Base-by-base conservation (phyloP, 2,113 vertebrate species). In the Sialia sialis region DNA sequence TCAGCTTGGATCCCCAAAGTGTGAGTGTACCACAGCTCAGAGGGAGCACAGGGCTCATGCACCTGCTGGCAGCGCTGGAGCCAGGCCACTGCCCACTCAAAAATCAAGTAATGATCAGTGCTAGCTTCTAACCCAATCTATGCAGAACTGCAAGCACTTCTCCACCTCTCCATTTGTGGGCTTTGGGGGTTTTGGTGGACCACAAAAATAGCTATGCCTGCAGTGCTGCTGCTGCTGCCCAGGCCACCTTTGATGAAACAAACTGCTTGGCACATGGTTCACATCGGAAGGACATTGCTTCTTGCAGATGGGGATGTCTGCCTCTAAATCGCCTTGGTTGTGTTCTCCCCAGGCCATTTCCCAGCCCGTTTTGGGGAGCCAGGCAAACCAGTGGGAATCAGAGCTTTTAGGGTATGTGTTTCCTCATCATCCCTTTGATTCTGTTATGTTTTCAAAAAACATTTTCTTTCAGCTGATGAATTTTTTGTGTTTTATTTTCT, bases 11-110 rank as follows among this genome's bases (percentile, higher is more conserved):
- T 44, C 13, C 38, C 49, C 4, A 4, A 79, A 51, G 26, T 21
- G 44, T 11, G 36, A 10, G 48, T n/a, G 29, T 29, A 29, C 17
- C 23, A 18, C 30, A 69, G 46, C 32, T 87, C 36, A 8, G 56
- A 72, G 63, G 38, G 34, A 66, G n/a, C 0, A 0, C 20, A n/a
- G 54, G n/a, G 30, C 11, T 69, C 44, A 5, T 0, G 3, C 39
- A 44, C 13, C 19, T 62, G 3, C 49, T 48, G 62, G 48, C 52
- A 46, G 39, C 23, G 39, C 52, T 86, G 63, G 20, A 39, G 48
- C 36, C 9, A 30, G 32, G 36, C 10, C 26, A 19, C 29, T 39
- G 30, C 29, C 36, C 23, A 4, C 55, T 41, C 27, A 52, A 46
- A 91, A 77, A 58, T 7, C 19, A 29, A 74, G 15, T 27, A 18